Evolutionary conservation across 2,797 vertebrate genomes (phyloP).

Genomic region (Linurgus olivaceus): DNA sequence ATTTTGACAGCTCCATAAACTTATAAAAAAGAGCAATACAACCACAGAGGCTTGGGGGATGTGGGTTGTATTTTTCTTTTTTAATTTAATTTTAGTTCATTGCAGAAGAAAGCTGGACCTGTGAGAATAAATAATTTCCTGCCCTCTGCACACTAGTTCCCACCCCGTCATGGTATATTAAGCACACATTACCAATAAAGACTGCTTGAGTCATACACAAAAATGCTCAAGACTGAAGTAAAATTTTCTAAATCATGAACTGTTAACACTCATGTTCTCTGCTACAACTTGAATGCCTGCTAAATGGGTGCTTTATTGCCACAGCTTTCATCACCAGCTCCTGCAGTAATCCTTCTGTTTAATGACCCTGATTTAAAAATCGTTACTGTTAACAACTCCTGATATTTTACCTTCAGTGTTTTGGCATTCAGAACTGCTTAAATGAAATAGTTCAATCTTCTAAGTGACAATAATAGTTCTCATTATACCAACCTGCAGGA

Average conservation of each 20-base stretch:
- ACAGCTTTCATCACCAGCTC: constrained; percentile 45
- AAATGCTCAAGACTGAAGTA: constrained; percentile 27
- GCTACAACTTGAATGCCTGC: not conserved
- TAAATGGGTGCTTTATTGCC: constrained; percentile 33
- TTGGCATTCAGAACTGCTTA: constrained; percentile 60
- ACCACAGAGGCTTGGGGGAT: not conserved
- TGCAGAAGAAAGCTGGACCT: not conserved
- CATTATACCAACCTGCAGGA: constrained; percentile 60
- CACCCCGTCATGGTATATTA: not conserved
- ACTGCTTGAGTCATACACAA: not conserved
- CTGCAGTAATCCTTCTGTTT: constrained; percentile 68
- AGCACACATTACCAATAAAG: not conserved
- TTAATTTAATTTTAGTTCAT: not conserved
- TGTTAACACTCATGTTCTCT: constrained; percentile 33
- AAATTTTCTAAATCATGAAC: constrained; percentile 49
- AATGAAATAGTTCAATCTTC: constrained; percentile 69
- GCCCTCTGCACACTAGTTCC: not conserved
- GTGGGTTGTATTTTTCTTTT: not conserved
- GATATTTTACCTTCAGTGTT: constrained; percentile 66
- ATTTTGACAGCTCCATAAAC: not conserved
- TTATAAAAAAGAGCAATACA: not conserved
- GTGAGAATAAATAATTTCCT: not conserved
- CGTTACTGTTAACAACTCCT: constrained; percentile 63
- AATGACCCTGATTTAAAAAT: constrained; percentile 72
- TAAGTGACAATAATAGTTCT: constrained; percentile 63